Evolutionary conservation across 1,140 invertebrate species (phyloP).

Genomic region (Rhopalosiphum maidis): DNA sequence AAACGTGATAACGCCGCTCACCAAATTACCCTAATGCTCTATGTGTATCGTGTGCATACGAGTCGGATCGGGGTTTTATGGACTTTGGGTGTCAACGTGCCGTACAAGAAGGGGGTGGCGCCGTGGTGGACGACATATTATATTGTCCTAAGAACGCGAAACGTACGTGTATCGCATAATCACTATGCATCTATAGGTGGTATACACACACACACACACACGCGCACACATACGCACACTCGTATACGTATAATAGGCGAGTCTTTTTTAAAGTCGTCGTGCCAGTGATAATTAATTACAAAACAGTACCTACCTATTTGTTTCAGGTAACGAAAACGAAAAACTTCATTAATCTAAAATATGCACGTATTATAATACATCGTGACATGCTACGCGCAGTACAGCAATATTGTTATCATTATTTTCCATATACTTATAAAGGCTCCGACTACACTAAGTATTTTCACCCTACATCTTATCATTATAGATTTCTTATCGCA

Average conservation of each 20-base stretch:
- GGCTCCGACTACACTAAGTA: neutral
- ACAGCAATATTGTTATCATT: neutral
- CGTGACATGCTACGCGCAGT: neutral
- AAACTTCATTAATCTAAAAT: constrained; percentile 46
- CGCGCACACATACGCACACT: too few species aligned
- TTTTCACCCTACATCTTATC: neutral
- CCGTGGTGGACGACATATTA: neutral
- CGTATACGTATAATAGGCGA: neutral
- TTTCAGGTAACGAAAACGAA: neutral
- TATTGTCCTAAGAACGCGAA: constrained; percentile 30
- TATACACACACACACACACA: neutral
- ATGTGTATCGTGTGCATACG: neutral
- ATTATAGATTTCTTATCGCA: neutral
- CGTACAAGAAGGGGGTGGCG: neutral
- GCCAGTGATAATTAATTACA: constrained; percentile 19
- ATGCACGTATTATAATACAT: neutral
- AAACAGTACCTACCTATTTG: neutral
- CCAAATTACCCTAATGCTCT: constrained; percentile 56
- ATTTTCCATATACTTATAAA: neutral
- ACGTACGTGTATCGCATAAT: neutral
- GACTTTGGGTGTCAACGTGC: neutral
- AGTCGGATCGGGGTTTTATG: constrained; percentile 2
- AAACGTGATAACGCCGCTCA: constrained; percentile 44
- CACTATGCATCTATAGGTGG: neutral
- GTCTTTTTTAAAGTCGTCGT: neutral